Evolutionary conservation across 2,113 vertebrate species (phyloP), one percentile per base, ranked within the genome.

Genomic region (Ahaetulla prasina): DNA sequence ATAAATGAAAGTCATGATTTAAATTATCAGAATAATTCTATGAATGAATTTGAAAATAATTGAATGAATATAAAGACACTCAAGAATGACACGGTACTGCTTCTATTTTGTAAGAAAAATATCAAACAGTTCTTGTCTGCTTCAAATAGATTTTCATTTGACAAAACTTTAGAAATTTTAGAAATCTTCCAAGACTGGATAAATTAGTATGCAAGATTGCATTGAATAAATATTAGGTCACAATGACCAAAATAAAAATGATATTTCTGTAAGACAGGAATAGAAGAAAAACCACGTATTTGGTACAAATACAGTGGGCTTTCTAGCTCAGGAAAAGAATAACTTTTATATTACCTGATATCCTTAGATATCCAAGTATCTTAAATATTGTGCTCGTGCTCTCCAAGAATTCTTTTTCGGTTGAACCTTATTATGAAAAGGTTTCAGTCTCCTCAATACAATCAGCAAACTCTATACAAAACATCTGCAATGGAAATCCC

Each of bases 1-100:
- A 9, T 89, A 88, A 54, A 92, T 63, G 3, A 89, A 94, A 93
- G 53, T 60, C 10, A 68, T 54, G 2, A n/a, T 85, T 93, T 92
- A 94, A 89, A 91, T 85, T n/a, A 60, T 92, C 84, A 87, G 18
- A 4, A 80, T 11, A n/a, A 88, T n/a, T 92, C 60, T 47, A 74
- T 53, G n/a, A 49, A 92, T 49, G 30, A 87, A n/a, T 39, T 68
- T 39, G 18, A 91, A 91, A 52, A 45, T 12, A 39, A 60, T 35
- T 6, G 49, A 80, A 39, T 52, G 43, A 10, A 57, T 87, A 49
- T 16, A 85, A 89, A 85, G 16, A 43, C 35, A 14, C 53, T 43
- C 23, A 88, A 74, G 3, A 88, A 60, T 60, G 63, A 52, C 30
- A 49, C 10, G 23, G 50, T 39, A 53, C 22, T 53, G n/a, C 85